Conservation (phyloP, 2,797 vertebrate genomes). For the Tinamus major region DNA sequence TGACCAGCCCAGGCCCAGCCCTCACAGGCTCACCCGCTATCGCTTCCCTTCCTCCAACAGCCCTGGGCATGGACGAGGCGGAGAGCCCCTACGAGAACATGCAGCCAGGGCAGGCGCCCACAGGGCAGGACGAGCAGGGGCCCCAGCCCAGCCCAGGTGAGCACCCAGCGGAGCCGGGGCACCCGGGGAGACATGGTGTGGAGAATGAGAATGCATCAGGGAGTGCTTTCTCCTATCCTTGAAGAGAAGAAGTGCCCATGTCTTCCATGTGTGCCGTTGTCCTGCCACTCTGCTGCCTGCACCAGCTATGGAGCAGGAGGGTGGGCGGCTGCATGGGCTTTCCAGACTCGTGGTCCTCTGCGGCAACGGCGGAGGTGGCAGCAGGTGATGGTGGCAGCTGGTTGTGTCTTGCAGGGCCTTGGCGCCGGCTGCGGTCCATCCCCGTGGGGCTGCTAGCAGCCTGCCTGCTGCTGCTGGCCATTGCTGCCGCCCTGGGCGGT, state of each 20-base stretch:
- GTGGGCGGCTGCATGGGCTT: background rate
- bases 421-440: background rate
- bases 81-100: slow-evolving; percentile 75
- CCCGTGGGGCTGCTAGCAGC: slow-evolving; percentile 30
- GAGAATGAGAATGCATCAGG: background rate
- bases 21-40: background rate
- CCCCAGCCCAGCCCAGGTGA: slow-evolving; percentile 50
- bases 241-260: background rate
- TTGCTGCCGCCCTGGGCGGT: slow-evolving; percentile 51
- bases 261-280: background rate
- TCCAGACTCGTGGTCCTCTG: background rate
- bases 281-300: background rate
- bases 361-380: background rate
- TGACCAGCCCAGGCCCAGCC: rapidly evolving
- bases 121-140: background rate
- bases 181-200: rapidly evolving
- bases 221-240: background rate
- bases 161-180: background rate
- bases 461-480: slow-evolving; percentile 56
- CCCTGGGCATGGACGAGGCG: background rate
- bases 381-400: background rate
- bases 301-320: background rate
- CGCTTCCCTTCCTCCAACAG: slow-evolving; percentile 3
- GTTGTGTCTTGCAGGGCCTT: slow-evolving; percentile 11
- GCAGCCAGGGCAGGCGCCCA: background rate